Base-by-base conservation (phyloP, 2,113 vertebrate species). In the Ptilonorhynchus violaceus region DNA sequence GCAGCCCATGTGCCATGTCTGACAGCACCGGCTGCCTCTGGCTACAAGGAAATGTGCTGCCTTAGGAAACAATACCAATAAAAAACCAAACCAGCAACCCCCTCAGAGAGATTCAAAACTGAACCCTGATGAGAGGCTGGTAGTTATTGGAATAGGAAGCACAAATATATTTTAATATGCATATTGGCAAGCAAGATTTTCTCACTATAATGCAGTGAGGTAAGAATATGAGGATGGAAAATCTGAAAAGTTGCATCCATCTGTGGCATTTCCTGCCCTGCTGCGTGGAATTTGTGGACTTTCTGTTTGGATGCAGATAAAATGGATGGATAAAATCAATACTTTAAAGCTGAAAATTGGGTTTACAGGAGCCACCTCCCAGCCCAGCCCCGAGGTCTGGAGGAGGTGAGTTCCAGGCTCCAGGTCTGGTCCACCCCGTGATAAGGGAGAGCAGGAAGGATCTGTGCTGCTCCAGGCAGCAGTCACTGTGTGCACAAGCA, bases 381-480 rank as follows among this genome's bases (percentile, higher is more conserved):
- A 88, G 39, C 50, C 53, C 41, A 27, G 1, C 13, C 5, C 20
- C 2, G 3, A n/a, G 25, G 23, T 9, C n/a, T 23, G 11, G 6
- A 25, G 59, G 62, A 50, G 72, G 37, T 6, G 37, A n/a, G 37
- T 3, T 52, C 15, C 52, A 46, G 74, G 47, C 22, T 9, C 23
- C 3, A 13, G 69, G 28, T 10, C 24, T 35, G 58, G 30, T 18
- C 42, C 52, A 17, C 0, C 2, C 12, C 2, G 7, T 2, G 81
- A 3, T 3, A 8, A 21, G 62, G 22, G 55, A 7, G 13, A 4
- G 41, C 18, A 21, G 12, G 76, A 46, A 21, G 70, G 49, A 13
- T 30, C 31, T 6, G 1, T 0, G 13, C 35, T 1, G 19, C 60
- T 60, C 14, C 7, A 2, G 66, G 15, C 8, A 3, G 53, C 39